A percentile compares a stretch with the other conserved stretches of the same genome.
phyloP scores from a whole-genome alignment of 2,888 invertebrate genomes.

The Erpobdella octoculata region DNA sequence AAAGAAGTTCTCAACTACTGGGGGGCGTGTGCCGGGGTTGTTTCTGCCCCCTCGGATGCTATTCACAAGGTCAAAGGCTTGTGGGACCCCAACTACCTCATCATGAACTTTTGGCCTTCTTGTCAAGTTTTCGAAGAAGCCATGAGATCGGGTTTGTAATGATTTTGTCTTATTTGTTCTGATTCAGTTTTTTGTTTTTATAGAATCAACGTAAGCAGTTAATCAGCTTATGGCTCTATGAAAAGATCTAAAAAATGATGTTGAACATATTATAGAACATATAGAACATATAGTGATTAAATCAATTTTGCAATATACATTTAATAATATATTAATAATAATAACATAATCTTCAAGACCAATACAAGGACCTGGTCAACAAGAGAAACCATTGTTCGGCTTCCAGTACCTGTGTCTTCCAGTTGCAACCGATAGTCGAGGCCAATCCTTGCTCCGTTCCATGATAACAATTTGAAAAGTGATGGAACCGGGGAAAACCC shows the following conservation, averaged over 20 bases:
- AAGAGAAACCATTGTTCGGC: constrained; percentile 26
- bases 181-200: too few relatives aligned
- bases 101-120: constrained; percentile 33
- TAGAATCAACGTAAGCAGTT: too few relatives aligned
- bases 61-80: constrained; percentile 32
- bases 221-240: too few relatives aligned
- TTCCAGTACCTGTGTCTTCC: constrained; percentile 17
- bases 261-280: too few relatives aligned
- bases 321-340: too few relatives aligned
- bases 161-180: too few relatives aligned
- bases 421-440: constrained; percentile 22
- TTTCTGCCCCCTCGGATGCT: constrained; percentile 27
- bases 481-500: too few relatives aligned
- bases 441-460: constrained; percentile 23
- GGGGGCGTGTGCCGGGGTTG: constrained; percentile 31
- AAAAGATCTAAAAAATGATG: too few relatives aligned
- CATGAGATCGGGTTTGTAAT: constrained; percentile 26
- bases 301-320: too few relatives aligned
- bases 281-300: too few relatives aligned
- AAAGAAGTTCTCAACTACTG: constrained; percentile 22
- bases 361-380: constrained; percentile 24
- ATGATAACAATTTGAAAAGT: too few relatives aligned
- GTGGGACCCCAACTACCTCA: constrained; percentile 32
- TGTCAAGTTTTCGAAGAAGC: constrained; percentile 28
- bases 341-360: constrained; percentile 10